Base-by-base conservation (phyloP, 2,888 invertebrate genomes). In the Noctuana brunneofusca region DNA sequence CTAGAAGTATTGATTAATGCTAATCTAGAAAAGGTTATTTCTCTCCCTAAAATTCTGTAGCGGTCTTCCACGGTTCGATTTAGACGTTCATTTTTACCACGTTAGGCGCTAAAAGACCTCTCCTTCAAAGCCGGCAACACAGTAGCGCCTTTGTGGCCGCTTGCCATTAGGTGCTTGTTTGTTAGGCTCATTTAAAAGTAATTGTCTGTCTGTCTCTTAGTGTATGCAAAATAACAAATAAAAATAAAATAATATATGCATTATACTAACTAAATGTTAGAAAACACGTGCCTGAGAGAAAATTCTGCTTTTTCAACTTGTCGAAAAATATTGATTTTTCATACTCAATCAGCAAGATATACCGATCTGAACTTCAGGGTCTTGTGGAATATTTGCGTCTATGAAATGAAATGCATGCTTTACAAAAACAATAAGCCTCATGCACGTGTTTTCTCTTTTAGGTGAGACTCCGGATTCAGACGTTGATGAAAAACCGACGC, bases 371-470 rank as follows among this genome's bases (percentile, higher is more conserved):
- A 24, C n/a, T n/a, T 6, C 48, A 24, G 22, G 6, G 8, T 46
- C 20, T 20, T 3, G 16, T 48, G 24, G 22, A 48, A 24, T 22
- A 48, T 24, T 48, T 48, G 22, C 48, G 6, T 24, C n/a, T 16
- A 16, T 16, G 4, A 50, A 43, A 43, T 41, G 8, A 35, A 18
- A 55, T 73, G 71, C 68, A 71, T 73, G 70, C 41, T 30, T 65
- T 63, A 53, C 30, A 64, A 58, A 64, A 58, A 64, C 64, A 55
- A 68, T 74, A 66, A 72, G 68, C 75, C 72, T 80, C 69, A 84
- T 75, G 72, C 74, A 71, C 70, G 64, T 76, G 71, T 80, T 80
- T 86, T 88, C 78, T 87, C 78, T 89, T 88, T 83, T 89, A 89
- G 89, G 87, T 88, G 76, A 82, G 59, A 78, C 71, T 66, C 60